These are phyloP conservation scores for Menidia menidia DNA, from an alignment of 2,797 vertebrate species.

Conservation along the genomic window DNA sequence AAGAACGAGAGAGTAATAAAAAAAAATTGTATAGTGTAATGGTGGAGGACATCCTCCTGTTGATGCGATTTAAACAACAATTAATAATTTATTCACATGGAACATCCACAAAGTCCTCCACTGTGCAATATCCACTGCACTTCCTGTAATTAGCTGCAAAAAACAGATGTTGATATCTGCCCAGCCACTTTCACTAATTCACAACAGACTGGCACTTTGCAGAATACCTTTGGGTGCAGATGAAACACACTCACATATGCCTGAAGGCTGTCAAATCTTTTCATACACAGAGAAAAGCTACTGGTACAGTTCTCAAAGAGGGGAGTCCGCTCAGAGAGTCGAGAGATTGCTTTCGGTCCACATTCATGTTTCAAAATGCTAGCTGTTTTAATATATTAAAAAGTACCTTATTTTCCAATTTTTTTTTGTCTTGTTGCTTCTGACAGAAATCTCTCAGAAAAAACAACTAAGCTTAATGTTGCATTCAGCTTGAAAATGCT, in stretches of 20 bases:
- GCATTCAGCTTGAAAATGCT: no score
- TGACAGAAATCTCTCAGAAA: no score
- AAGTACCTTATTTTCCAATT: no score
- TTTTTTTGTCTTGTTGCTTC: no score
- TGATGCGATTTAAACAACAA: not conserved
- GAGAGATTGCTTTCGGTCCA: not conserved
- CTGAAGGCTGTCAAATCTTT: not conserved
- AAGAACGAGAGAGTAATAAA: not conserved
- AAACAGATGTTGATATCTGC: not conserved
- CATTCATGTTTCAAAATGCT: no score
- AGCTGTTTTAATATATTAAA: no score
- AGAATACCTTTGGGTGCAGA: no score
- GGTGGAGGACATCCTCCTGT: not conserved
- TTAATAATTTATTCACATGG: slow-evolving; percentile 19
- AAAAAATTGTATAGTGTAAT: not conserved
- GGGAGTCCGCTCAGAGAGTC: no score
- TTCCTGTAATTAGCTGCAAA: slow-evolving; percentile 28
- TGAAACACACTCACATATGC: not conserved
- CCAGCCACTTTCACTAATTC: no score
- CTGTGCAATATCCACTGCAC: slow-evolving; percentile 1
- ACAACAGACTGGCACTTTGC: no score
- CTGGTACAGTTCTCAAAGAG: fast-evolving
- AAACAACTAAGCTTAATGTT: no score
- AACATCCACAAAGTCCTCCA: not conserved
- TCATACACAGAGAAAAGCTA: not conserved